A percentile compares a stretch with the other conserved stretches of the same genome.
phyloP scores from a whole-genome alignment of 2,888 invertebrate species.

The Scelioninae gen. 1 region DNA sequence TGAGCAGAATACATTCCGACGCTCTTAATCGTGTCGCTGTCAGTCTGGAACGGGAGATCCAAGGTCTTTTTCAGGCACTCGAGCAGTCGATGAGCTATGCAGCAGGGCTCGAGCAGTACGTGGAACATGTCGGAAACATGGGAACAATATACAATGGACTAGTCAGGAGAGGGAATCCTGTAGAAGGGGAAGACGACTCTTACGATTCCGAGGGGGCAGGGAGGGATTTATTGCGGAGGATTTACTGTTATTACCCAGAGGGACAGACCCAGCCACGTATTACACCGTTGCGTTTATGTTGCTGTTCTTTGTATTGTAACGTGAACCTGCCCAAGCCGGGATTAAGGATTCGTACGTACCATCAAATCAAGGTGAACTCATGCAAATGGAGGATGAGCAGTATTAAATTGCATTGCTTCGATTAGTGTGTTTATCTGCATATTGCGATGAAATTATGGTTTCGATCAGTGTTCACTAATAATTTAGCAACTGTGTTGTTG shows the following conservation, averaged over 20 bases:
- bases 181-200: constrained; percentile 40
- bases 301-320: constrained; percentile 20
- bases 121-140: constrained; percentile 71
- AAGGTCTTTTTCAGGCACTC: constrained; percentile 63
- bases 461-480: too few relatives aligned
- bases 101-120: constrained; percentile 61
- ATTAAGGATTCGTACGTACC: constrained; percentile 21
- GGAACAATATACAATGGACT: constrained; percentile 77
- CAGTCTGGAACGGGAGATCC: constrained; percentile 48
- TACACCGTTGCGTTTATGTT: constrained; percentile 44
- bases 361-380: constrained; percentile 25
- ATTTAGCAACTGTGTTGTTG: too few relatives aligned
- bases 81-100: constrained; percentile 60
- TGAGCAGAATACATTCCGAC: constrained; percentile 45
- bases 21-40: constrained; percentile 60
- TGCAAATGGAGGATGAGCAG: background rate
- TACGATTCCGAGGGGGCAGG: constrained; percentile 47
- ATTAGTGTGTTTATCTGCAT: background rate
- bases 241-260: constrained; percentile 83
- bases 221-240: constrained; percentile 82
- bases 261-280: constrained; percentile 74
- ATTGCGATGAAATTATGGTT: background rate
- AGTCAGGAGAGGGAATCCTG: constrained; percentile 67
- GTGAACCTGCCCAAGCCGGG: background rate
- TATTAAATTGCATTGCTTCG: background rate